A percentile compares a stretch with the other conserved stretches of the same genome.
Evolutionary conservation across 1,140 invertebrate species (phyloP).

Genomic region (Lethrus apterus): DNA sequence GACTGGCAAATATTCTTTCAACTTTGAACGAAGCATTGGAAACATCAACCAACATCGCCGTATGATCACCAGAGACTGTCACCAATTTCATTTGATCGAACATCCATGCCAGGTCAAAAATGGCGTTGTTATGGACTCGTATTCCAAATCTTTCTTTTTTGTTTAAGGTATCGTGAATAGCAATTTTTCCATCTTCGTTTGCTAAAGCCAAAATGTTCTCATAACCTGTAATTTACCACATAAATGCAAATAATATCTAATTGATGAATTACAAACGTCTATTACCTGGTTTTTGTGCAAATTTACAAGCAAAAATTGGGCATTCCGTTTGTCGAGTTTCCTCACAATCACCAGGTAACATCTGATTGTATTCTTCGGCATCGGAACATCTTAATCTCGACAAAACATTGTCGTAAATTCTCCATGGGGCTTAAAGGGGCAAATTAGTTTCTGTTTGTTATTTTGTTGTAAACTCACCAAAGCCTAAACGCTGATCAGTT

Average conservation of each 20-base stretch:
- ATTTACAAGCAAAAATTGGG: constrained; percentile 59
- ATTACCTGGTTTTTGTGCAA: constrained; percentile 43
- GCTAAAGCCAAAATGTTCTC: constrained; percentile 69
- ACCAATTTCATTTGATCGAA: constrained; percentile 65
- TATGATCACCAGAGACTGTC: constrained; percentile 79
- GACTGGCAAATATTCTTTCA: constrained; percentile 57
- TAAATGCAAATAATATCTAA: constrained; percentile 36
- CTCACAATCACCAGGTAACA: constrained; percentile 40
- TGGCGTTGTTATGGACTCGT: constrained; percentile 75
- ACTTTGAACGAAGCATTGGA: constrained; percentile 48
- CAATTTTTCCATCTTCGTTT: constrained; percentile 75
- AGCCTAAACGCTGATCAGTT: neutral
- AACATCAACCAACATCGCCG: constrained; percentile 65
- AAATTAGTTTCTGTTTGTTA: neutral
- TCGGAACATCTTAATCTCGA: constrained; percentile 42
- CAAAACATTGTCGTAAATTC: constrained; percentile 44
- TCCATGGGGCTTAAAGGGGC: constrained; percentile 39
- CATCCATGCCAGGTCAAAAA: constrained; percentile 84
- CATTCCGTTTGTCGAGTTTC: constrained; percentile 41
- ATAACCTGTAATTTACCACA: constrained; percentile 42
- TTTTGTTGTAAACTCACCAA: constrained; percentile 13
- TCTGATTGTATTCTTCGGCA: constrained; percentile 49
- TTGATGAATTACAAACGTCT: neutral
- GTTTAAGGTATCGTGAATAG: constrained; percentile 48
- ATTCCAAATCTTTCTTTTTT: constrained; percentile 41